Percentiles rank a stretch among this genome's conserved stretches.
These are phyloP conservation scores for Brachionus koreanus DNA, from an alignment of 1,140 invertebrate species.

Conservation along the genomic window DNA sequence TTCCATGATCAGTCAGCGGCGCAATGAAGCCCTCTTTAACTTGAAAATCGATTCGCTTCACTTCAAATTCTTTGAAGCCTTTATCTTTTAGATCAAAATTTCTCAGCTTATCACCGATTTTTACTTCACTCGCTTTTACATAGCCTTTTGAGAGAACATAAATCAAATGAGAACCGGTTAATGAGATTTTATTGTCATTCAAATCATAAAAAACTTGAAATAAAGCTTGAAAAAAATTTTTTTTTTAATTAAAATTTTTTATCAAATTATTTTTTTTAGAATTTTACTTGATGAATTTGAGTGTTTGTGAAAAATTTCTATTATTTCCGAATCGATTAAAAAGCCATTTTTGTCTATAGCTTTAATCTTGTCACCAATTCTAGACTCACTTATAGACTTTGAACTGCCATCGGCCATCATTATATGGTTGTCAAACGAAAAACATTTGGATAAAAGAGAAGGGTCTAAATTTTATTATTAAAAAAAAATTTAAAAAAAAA, in stretches of 20 bases:
- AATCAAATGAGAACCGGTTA: conserved; percentile 24
- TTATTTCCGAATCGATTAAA: conserved; percentile 15
- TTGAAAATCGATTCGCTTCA: conserved; percentile 8
- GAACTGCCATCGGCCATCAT: background rate
- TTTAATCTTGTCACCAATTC: conserved; percentile 13
- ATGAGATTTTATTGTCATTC: background rate
- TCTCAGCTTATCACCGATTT: conserved; percentile 12
- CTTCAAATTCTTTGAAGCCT: background rate
- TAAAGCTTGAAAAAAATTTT: background rate
- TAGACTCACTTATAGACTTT: background rate
- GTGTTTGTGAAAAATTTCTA: conserved; percentile 3
- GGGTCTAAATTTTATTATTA: background rate
- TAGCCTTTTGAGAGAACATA: conserved; percentile 29
- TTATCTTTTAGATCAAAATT: background rate
- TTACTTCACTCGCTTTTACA: background rate
- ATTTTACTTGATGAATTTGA: conserved; percentile 19
- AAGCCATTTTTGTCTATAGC: background rate
- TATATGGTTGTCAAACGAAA: conserved; percentile 11
- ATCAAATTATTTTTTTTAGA: background rate
- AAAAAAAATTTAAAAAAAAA: background rate
- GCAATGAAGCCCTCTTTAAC: conserved; percentile 71
- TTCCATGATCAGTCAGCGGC: conserved; percentile 80
- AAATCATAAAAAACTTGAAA: conserved; percentile 6
- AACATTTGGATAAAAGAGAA: conserved; percentile 10
- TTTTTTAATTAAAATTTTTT: background rate